These are phyloP conservation scores for Nibea albiflora DNA, from an alignment of 2,113 vertebrate species.

Conservation along the genomic window DNA sequence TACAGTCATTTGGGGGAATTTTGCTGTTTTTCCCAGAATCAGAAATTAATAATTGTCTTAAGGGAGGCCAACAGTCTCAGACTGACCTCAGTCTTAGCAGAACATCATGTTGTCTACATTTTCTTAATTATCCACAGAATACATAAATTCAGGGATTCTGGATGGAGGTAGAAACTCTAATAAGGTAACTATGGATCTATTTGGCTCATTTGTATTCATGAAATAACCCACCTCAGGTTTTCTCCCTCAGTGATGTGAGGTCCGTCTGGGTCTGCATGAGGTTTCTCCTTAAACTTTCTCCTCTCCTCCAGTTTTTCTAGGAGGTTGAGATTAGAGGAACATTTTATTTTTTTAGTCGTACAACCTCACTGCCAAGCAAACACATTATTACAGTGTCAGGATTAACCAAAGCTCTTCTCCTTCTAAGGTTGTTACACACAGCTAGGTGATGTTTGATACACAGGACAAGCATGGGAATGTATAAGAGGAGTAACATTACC, in stretches of 20 bases:
- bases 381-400: background rate
- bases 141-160: too few relatives aligned
- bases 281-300: background rate
- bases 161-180: background rate
- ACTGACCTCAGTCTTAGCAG: too few relatives aligned
- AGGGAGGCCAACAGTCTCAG: too few relatives aligned
- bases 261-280: conserved; percentile 20
- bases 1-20: too few relatives aligned
- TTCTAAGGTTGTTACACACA: background rate
- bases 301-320: conserved; percentile 51
- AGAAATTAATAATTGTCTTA: too few relatives aligned
- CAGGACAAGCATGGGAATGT: background rate
- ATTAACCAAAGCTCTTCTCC: background rate
- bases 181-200: background rate
- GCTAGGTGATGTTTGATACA: background rate
- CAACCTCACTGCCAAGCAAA: background rate
- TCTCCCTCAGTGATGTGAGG: conserved; percentile 4
- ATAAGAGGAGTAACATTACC: conserved; percentile 23
- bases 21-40: too few relatives aligned
- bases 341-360: background rate
- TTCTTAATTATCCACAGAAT: background rate
- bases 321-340: background rate
- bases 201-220: background rate
- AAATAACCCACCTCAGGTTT: conserved; percentile 46
- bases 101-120: too few relatives aligned